These are phyloP conservation scores for Drosophila robusta DNA, from an alignment of 2,888 invertebrate species.

Conservation along the genomic window DNA sequence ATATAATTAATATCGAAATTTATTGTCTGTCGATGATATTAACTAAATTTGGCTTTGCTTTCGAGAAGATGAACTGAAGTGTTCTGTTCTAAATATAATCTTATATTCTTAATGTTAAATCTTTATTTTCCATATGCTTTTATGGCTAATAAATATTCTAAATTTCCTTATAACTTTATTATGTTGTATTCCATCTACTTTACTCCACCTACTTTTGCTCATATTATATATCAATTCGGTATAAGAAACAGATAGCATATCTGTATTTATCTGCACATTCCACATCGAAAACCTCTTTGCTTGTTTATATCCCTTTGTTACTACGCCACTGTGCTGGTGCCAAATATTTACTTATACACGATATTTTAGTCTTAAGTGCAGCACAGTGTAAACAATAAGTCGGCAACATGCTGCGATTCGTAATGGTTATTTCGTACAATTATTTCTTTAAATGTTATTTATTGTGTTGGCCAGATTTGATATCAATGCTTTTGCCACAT, in stretches of 20 bases:
- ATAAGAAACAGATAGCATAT: not conserved
- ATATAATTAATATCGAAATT: too few relatives aligned
- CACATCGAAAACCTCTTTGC: not conserved
- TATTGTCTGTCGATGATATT: too few relatives aligned
- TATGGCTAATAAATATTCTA: too few relatives aligned
- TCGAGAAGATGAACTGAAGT: too few relatives aligned
- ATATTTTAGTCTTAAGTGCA: constrained; percentile 24
- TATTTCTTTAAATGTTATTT: constrained; percentile 61
- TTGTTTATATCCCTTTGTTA: not conserved
- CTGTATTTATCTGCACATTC: not conserved
- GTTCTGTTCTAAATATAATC: too few relatives aligned
- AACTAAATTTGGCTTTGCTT: too few relatives aligned
- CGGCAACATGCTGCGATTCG: constrained; percentile 55
- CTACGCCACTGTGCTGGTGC: constrained; percentile 4
- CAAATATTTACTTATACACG: constrained; percentile 9
- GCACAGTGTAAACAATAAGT: constrained; percentile 28
- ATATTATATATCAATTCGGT: not conserved
- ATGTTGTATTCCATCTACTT: too few relatives aligned
- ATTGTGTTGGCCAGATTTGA: constrained; percentile 38
- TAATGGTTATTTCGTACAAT: constrained; percentile 43
- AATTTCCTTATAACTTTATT: too few relatives aligned
- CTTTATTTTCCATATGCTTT: too few relatives aligned
- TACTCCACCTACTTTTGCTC: not conserved
- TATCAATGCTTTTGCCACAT: constrained; percentile 44
- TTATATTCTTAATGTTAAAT: too few relatives aligned